phyloP scores from a whole-genome alignment of 2,797 vertebrate species.

The Ceryle rudis region DNA sequence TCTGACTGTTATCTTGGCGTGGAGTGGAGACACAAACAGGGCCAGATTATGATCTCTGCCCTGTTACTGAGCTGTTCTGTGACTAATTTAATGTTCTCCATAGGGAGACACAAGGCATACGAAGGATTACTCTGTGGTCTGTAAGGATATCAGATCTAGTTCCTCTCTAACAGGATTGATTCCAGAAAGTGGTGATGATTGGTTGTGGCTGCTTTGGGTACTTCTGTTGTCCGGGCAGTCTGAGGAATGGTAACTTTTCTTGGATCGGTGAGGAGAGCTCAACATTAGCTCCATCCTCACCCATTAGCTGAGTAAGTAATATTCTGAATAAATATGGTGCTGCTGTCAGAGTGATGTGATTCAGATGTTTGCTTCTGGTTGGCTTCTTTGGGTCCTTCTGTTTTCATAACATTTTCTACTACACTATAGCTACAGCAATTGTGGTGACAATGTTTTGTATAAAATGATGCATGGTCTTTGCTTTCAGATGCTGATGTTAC shows the following conservation, averaged over 20 bases:
- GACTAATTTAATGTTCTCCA: constrained; percentile 21
- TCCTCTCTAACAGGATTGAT: neutral
- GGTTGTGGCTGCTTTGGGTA: neutral
- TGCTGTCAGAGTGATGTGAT: constrained; percentile 10
- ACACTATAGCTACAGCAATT: neutral
- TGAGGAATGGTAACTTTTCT: neutral
- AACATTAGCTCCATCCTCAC: neutral
- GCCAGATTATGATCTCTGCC: constrained; percentile 38
- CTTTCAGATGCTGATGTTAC: neutral
- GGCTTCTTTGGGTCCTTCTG: neutral
- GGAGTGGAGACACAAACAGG: neutral
- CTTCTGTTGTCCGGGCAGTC: neutral
- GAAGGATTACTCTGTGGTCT: neutral
- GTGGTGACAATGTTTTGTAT: neutral
- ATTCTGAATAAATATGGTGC: neutral
- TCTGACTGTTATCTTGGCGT: neutral
- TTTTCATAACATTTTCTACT: constrained; percentile 22
- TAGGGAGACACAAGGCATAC: neutral
- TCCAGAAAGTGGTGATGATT: neutral
- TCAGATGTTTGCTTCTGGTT: neutral
- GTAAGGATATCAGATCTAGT: neutral
- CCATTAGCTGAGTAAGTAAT: constrained; percentile 1
- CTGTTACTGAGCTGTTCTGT: neutral
- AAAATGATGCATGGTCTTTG: neutral
- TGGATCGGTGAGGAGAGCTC: neutral